Percentiles rank a stretch among this genome's conserved stretches.
Conservation (phyloP, 2,888 invertebrate genomes). For the Podotricha telesiphe region DNA sequence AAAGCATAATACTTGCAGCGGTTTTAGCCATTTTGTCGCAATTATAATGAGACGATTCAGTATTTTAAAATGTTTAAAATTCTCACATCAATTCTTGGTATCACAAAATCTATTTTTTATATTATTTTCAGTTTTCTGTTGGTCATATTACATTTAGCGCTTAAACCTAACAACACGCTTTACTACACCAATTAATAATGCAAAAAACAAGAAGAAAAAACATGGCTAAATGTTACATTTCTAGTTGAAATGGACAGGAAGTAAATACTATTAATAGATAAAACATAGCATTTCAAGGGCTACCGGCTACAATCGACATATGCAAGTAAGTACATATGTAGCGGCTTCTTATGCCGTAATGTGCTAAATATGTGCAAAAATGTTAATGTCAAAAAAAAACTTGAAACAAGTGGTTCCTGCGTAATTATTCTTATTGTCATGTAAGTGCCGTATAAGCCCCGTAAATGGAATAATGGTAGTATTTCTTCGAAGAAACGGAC, state of each 20-base stretch:
- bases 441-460: constrained; percentile 33
- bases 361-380: constrained; percentile 32
- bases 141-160: too few species aligned
- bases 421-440: constrained; percentile 26
- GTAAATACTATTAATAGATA: not conserved
- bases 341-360: constrained; percentile 8
- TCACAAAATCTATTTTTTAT: too few species aligned
- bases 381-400: constrained; percentile 38
- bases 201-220: too few species aligned
- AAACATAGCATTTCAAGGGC: not conserved
- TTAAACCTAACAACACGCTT: too few species aligned
- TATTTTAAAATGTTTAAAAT: too few species aligned
- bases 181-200: too few species aligned
- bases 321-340: not conserved
- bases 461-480: constrained; percentile 34
- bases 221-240: not conserved
- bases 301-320: not conserved
- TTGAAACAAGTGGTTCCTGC: constrained; percentile 26
- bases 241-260: constrained; percentile 1
- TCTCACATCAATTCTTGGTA: too few species aligned
- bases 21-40: too few species aligned
- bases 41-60: too few species aligned
- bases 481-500: constrained; percentile 30
- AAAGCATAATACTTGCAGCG: too few species aligned
- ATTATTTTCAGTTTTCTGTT: too few species aligned